Evolutionary conservation across 2,113 vertebrate species (phyloP), one percentile per base, ranked within the genome.

Genomic region (Greenwoodochromis staneri): DNA sequence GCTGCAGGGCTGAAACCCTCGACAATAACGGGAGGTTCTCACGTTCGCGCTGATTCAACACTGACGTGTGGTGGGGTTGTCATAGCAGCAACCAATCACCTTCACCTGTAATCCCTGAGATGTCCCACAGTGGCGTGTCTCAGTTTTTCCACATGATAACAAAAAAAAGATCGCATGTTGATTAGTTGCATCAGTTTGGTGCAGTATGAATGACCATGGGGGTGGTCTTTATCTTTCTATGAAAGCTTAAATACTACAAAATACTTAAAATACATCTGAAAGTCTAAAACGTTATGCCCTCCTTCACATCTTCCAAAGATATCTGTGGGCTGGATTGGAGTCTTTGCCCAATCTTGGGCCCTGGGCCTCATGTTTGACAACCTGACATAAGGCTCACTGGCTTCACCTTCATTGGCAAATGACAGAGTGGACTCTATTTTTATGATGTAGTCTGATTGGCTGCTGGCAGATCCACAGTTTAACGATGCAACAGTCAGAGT

Each of bases 81-180:
- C 57, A 34, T 61, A 61, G 57, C 16, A 16, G 29, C 57, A 61
- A 4, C 57, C 57, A 17, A 6, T 19, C 4, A 16, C 55, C 24
- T 57, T 57, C 54, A 14, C 1, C 54, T 55, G 54, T 55, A 55
- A 55, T 55, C 54, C 24, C 24, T 57, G 24, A 57, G 54, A 3
- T 27, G 54, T 27, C 21, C 54, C 54, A 1, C 54, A 27, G 12
- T 27, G 21, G 54, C 12, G 12, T 8, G 54, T 57, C 12, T 27
- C 54, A 27, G 54, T 27, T 27, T 57, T 27, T 57, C 54, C 2
- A 8, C 54, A 27, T 57, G 54, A 57, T 1, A 27, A 57, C 24
- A 57, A 57, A 27, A 55, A 9, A 54, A 12, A 1, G 0, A 4
- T 55, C 0, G 11, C 11, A 0, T 55, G 54, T 55, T 55, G 54